phyloP scores from a whole-genome alignment of 2,797 vertebrate species.

The Tympanoctomys barrerae region DNA sequence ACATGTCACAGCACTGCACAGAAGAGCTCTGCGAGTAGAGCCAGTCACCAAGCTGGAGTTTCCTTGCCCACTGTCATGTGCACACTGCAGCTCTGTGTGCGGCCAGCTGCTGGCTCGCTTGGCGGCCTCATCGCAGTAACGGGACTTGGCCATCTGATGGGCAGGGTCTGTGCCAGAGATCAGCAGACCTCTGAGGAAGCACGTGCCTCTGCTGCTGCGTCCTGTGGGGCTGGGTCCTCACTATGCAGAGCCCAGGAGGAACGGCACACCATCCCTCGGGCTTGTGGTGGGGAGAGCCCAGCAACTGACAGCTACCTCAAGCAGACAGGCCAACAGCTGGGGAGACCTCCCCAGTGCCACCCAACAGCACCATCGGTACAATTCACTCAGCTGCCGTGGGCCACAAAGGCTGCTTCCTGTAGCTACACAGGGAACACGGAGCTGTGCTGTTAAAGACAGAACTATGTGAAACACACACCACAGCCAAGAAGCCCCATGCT shows the following conservation, averaged over 20 bases:
- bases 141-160: neutral
- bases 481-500: no score
- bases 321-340: neutral
- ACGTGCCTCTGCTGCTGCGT: fast-evolving
- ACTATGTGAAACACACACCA: neutral
- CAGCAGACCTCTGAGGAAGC: neutral
- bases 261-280: fast-evolving
- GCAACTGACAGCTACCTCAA: no score
- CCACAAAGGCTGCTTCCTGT: no score
- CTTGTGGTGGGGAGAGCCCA: neutral
- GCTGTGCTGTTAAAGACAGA: neutral
- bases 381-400: neutral
- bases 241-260: neutral
- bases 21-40: neutral
- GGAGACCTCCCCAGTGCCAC: neutral
- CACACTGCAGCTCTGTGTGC: neutral
- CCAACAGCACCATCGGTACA: neutral
- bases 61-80: neutral
- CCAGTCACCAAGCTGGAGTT: neutral
- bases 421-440: no score
- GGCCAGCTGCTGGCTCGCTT: neutral
- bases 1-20: neutral
- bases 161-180: neutral
- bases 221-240: neutral
- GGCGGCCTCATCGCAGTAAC: neutral